Base-by-base conservation (phyloP, 1,140 invertebrate genomes). In the Campoletis sonorensis region DNA sequence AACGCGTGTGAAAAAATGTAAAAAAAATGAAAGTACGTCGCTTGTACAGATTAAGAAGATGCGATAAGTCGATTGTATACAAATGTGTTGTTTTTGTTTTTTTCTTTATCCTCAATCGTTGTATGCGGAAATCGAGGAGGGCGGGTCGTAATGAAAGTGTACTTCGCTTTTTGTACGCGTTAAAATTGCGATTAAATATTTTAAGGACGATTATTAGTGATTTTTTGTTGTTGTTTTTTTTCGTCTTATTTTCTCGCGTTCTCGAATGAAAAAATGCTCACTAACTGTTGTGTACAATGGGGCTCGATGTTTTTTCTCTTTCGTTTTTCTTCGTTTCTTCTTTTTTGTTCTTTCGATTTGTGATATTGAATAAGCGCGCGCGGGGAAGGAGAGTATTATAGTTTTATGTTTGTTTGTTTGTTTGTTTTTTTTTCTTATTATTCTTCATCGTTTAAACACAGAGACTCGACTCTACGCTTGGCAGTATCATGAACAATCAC, bases 401-500 rank as follows among this genome's bases (percentile, higher is more conserved):
- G 70, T 84, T 85, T 86, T 30, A 75, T 79, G n/a, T 40, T 27
- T n/a, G 40, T 45, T 45, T 45, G 40, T 77, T 73, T 67, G 40
- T 70, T 79, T 78, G n/a, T 37, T 64, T 73, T 15, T 11, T 54
- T 77, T 80, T 78, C 11, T 1, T 11, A 45, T 76, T 58, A 23
- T 67, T 27, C 7, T 26, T 67, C 54, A 58, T 76, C 80, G 84
- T 80, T 58, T 58, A 86, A 85, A 87, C 84, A 88, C 84, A 85
- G 84, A 87, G 85, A 87, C 84, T 86, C 84, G 86, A 88, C 84
- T 89, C 82, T 89, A 87, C 82, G 85, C 87, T 90, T 91, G 90
- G 91, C 90, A 92, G 90, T 92, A 90, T 89, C 84, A 84, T 90
- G 88, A 90, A 91, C 88, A 88, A 90, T 88, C 83, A 87, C 86